Evolutionary conservation across 1,140 invertebrate species (phyloP).

Genomic region (Zophobas atratus): DNA sequence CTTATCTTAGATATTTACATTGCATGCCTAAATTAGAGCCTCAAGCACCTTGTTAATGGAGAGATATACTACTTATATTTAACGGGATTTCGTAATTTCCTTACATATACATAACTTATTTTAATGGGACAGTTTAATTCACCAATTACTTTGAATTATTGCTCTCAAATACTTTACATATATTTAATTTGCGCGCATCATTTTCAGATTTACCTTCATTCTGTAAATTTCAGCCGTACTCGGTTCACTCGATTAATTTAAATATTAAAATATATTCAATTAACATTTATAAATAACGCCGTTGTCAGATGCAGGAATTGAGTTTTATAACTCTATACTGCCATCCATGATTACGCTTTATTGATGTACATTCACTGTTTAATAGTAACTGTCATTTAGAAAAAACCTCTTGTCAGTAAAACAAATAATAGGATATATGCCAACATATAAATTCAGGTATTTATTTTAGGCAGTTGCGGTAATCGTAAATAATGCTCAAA

Average conservation of each 20-base stretch:
- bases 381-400: conserved; percentile 31
- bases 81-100: conserved; percentile 58
- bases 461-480: conserved; percentile 47
- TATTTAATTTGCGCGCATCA: not conserved
- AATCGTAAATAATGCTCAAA: conserved; percentile 45
- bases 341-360: conserved; percentile 20
- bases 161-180: conserved; percentile 40
- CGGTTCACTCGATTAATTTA: conserved; percentile 16
- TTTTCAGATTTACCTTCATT: not conserved
- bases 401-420: conserved; percentile 30
- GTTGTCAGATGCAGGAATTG: conserved; percentile 27
- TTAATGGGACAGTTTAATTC: conserved; percentile 57
- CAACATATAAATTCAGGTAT: conserved; percentile 43
- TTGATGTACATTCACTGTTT: conserved; percentile 31
- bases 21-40: conserved; percentile 54
- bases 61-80: conserved; percentile 57
- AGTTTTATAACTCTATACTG: conserved; percentile 30
- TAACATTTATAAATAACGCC: conserved; percentile 33
- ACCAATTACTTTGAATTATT: conserved; percentile 54
- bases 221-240: not conserved
- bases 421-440: conserved; percentile 46
- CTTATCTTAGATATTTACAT: conserved; percentile 57
- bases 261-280: conserved; percentile 37
- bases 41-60: conserved; percentile 57
- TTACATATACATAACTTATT: conserved; percentile 55